Percentiles rank a stretch among this genome's conserved stretches.
These are phyloP conservation scores for Elachura formosa DNA, from an alignment of 2,113 vertebrate genomes.

Conservation along the genomic window DNA sequence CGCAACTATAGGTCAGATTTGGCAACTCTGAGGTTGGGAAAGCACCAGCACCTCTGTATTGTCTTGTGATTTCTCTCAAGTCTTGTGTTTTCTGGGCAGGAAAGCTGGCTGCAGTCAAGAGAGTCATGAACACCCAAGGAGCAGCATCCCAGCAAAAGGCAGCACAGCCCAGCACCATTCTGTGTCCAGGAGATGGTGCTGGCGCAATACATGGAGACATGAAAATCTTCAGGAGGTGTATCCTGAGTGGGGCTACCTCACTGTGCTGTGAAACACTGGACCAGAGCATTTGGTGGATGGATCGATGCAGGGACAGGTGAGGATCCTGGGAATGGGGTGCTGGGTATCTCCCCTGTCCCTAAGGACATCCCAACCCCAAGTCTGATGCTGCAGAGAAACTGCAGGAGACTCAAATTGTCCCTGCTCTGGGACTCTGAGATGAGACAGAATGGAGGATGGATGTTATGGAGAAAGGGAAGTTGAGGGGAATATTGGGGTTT, in stretches of 20 bases:
- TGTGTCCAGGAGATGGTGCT: not conserved
- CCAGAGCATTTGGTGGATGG: not conserved
- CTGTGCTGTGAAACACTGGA: fast-evolving
- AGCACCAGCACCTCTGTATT: not conserved
- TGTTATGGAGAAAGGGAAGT: not conserved
- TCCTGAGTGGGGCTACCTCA: not conserved
- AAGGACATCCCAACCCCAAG: not conserved
- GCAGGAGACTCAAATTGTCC: not conserved
- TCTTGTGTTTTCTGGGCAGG: not conserved
- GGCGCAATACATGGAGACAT: fast-evolving
- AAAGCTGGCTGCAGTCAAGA: not conserved
- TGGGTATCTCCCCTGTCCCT: not conserved
- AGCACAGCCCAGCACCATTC: not conserved
- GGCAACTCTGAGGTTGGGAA: not conserved
- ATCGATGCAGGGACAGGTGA: not conserved
- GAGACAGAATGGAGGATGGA: fast-evolving
- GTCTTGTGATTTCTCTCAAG: not conserved
- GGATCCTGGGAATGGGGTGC: fast-evolving
- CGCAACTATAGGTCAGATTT: not conserved
- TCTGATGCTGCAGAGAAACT: not conserved
- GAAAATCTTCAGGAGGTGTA: not conserved
- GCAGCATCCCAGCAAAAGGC: not conserved
- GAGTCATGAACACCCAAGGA: not conserved
- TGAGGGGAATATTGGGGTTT: not conserved
- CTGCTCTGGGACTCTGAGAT: not conserved